Percentiles rank a stretch among this genome's conserved stretches.
Conservation (phyloP, 2,113 vertebrate genomes). For the Cromileptes altivelis region DNA sequence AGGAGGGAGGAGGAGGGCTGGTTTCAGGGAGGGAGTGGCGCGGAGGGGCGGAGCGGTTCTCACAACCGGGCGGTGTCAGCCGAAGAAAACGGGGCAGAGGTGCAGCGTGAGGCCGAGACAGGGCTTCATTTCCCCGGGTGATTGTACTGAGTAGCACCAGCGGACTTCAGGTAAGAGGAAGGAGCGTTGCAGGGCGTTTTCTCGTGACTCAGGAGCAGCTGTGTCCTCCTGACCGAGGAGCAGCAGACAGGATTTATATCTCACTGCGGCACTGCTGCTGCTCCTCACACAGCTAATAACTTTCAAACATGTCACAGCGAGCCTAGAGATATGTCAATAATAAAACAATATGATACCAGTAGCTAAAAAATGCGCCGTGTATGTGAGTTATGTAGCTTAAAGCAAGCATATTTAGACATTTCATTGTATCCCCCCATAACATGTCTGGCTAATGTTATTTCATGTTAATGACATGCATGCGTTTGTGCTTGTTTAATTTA, state of each 20-base stretch:
- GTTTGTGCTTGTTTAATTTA: background rate
- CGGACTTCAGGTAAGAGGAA: slow-evolving; percentile 67
- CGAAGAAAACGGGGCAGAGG: slow-evolving; percentile 52
- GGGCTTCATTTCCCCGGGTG: background rate
- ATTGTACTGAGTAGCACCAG: background rate
- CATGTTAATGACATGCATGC: background rate
- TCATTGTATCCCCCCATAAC: accelerated
- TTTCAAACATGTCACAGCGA: background rate
- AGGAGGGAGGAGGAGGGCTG: background rate
- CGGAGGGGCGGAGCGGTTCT: slow-evolving; percentile 48
- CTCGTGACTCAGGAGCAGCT: background rate
- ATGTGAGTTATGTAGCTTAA: background rate
- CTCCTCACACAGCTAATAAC: background rate
- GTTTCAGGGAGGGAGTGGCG: slow-evolving; percentile 4
- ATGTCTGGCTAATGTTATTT: background rate
- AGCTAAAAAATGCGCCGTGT: background rate
- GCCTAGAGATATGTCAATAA: background rate
- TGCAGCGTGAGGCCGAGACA: slow-evolving; percentile 12
- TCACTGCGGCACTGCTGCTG: slow-evolving; percentile 21
- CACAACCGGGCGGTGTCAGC: slow-evolving; percentile 53
- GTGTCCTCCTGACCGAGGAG: background rate
- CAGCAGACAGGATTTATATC: background rate
- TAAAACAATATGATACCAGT: background rate
- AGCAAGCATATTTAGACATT: background rate
- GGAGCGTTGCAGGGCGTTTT: slow-evolving; percentile 33